Evolutionary conservation across 2,888 invertebrate species (phyloP).

Genomic region (Drosophila affinis): DNA sequence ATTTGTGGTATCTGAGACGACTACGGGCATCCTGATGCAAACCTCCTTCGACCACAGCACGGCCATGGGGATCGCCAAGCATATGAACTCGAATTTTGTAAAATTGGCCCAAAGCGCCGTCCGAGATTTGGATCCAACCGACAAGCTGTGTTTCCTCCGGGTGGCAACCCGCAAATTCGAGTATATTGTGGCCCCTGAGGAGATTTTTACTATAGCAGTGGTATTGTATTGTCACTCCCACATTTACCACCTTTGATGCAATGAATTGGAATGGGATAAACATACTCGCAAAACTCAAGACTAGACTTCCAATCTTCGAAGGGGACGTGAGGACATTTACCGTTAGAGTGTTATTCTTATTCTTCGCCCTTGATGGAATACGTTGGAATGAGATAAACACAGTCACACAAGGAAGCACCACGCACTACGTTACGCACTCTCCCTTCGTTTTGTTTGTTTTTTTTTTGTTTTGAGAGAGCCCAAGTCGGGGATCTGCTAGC

Average conservation of each 20-base stretch:
- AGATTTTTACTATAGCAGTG: constrained; percentile 35
- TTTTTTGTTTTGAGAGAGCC: constrained; percentile 18
- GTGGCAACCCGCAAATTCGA: constrained; percentile 39
- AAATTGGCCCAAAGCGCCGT: constrained; percentile 36
- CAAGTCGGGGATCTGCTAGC: constrained; percentile 36
- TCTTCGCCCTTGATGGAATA: neutral
- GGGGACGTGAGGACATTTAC: neutral
- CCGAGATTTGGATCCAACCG: constrained; percentile 37
- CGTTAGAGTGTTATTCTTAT: neutral
- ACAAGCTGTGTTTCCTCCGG: constrained; percentile 36
- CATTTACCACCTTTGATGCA: too few relatives aligned
- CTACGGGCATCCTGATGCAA: constrained; percentile 20
- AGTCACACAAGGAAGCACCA: neutral
- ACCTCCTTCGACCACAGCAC: constrained; percentile 46
- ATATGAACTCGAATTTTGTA: constrained; percentile 32
- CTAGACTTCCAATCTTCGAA: neutral
- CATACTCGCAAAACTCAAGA: neutral
- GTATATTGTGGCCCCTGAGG: constrained; percentile 33
- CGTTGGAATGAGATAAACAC: neutral
- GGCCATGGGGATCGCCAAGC: constrained; percentile 34
- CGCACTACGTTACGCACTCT: neutral
- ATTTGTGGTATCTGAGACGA: constrained; percentile 35
- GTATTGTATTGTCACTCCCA: constrained; percentile 13
- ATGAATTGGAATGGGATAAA: neutral
- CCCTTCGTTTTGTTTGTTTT: constrained; percentile 4